Evolutionary conservation across 2,888 invertebrate species (phyloP), one percentile per base, ranked within the genome.

Genomic region (Trilocha varians): DNA sequence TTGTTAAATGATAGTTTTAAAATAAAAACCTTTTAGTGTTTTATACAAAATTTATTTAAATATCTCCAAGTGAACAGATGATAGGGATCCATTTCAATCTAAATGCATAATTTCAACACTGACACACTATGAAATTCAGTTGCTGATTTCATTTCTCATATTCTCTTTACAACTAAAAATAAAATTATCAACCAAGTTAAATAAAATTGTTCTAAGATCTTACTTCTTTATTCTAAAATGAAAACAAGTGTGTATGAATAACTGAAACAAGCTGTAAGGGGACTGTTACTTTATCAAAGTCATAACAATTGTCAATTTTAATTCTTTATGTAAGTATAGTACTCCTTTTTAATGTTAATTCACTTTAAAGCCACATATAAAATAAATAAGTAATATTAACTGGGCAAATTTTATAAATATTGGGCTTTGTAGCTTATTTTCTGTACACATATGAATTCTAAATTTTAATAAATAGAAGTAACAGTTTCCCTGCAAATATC

Each of bases 21-120:
- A 52, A 57, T 53, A 43, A 41, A 42, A 48, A 44, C 40, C 45
- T 39, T 39, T 47, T n/a, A n/a, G n/a, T n/a, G n/a, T 53, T 55
- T 60, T 62, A 62, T 58, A 67, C 47, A 68, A 68, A 25, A 70
- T 64, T 65, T 70, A 70, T 72, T 73, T 65, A 61, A 34, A 70
- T 63, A 64, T 70, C 69, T 63, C 65, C 61, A 70, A 63, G 77
- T 73, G 75, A 76, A 71, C 73, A 25, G 25, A 25, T 25, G 25
- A 25, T 25, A 25, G 25, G 25, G 25, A 25, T 25, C 11, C 62
- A 65, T 63, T 67, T 64, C 62, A 66, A 65, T 68, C 66, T 76
- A 75, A 75, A 75, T 74, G 73, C 74, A 65, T 67, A 65, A 69
- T 65, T 59, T 59, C 51, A 63, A 57, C 62, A 63, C 58, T 62